Conservation (phyloP, 2,888 invertebrate species). For the Acrocyrtus sp. region DNA sequence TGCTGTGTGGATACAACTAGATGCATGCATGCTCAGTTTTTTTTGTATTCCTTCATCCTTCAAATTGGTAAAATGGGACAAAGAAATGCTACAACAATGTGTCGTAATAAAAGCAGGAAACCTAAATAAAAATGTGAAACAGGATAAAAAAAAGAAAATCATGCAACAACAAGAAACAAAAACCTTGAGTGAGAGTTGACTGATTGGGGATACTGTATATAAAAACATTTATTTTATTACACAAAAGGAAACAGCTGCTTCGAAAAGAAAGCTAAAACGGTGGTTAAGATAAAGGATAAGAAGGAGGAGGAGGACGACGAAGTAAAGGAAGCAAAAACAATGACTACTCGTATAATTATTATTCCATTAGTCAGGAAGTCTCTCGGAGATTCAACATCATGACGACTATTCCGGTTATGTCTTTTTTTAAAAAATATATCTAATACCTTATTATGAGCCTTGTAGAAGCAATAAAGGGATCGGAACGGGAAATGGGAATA, state of each 20-base stretch:
- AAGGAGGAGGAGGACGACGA: conserved; percentile 4
- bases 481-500: background rate
- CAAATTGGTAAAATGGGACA: conserved; percentile 22
- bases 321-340: conserved; percentile 10
- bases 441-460: background rate
- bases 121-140: background rate
- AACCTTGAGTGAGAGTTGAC: conserved; percentile 39
- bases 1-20: background rate
- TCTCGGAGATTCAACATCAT: background rate
- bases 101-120: conserved; percentile 36
- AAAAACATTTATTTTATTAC: background rate
- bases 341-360: no score
- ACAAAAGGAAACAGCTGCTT: conserved; percentile 14
- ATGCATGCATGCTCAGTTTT: background rate
- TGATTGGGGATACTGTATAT: conserved; percentile 26
- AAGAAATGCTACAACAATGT: conserved; percentile 22
- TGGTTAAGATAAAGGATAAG: background rate
- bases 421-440: background rate
- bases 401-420: background rate
- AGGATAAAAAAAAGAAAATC: conserved; percentile 31
- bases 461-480: background rate
- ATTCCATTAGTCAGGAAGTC: background rate
- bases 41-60: background rate
- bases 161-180: conserved; percentile 28
- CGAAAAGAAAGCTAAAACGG: conserved; percentile 10